Evolutionary conservation across 2,797 vertebrate species (phyloP).

Genomic region (Xenentodon cancila): DNA sequence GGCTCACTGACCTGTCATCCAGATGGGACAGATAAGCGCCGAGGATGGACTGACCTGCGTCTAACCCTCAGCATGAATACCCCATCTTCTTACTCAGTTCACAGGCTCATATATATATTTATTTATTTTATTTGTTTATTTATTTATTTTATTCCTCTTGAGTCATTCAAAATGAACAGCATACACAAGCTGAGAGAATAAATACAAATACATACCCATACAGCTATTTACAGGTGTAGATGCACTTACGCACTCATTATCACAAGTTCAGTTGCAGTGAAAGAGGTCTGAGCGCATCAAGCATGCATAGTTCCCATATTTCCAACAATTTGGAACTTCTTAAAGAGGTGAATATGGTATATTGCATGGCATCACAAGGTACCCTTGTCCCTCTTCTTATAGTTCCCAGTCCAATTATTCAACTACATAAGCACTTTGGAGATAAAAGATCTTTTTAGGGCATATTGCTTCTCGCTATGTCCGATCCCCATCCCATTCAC

Average conservation of each 20-base stretch:
- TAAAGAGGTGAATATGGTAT: slow-evolving; percentile 40
- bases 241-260: slow-evolving; percentile 48
- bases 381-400: slow-evolving; percentile 7
- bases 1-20: slow-evolving; percentile 60
- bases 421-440: slow-evolving; percentile 16
- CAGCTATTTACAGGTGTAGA: slow-evolving; percentile 63
- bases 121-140: slow-evolving; percentile 53
- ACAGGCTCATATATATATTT: slow-evolving; percentile 44
- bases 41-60: slow-evolving; percentile 66
- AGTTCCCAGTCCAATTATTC: slow-evolving; percentile 22
- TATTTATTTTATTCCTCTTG: slow-evolving; percentile 38
- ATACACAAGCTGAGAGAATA: slow-evolving; percentile 68
- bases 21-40: slow-evolving; percentile 64
- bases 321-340: slow-evolving; percentile 21
- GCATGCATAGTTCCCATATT: slow-evolving; percentile 27
- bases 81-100: slow-evolving; percentile 10
- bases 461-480: slow-evolving; percentile 11
- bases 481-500: slow-evolving; percentile 7
- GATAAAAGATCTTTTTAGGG: slow-evolving; percentile 19
- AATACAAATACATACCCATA: slow-evolving; percentile 71
- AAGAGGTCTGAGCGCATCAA: slow-evolving; percentile 39
- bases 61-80: slow-evolving; percentile 53
- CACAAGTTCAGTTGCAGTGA: slow-evolving; percentile 47
- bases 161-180: slow-evolving; percentile 45
- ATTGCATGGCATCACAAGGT: slow-evolving; percentile 46